phyloP scores from a whole-genome alignment of 92 coral and sea anemone species.

The Phenganax stokvisi region DNA sequence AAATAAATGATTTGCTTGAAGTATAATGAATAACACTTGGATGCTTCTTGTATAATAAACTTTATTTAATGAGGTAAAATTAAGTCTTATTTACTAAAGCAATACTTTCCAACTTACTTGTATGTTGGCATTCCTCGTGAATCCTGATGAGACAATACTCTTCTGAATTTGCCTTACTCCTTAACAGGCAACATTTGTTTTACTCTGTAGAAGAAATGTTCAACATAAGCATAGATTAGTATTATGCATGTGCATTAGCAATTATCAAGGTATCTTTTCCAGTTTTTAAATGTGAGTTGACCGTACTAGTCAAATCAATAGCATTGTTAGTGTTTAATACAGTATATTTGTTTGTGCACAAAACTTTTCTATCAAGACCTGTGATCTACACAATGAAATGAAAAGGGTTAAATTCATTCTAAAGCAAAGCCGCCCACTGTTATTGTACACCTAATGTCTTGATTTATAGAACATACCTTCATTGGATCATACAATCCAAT shows the following conservation, averaged over 20 bases:
- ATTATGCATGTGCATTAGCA: neutral
- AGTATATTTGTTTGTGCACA: too few species aligned
- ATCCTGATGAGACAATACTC: slow-evolving; percentile 23
- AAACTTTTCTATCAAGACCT: too few species aligned
- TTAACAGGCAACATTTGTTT: slow-evolving; percentile 28
- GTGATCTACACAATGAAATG: too few species aligned
- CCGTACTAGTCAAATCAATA: too few species aligned
- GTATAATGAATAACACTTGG: too few species aligned
- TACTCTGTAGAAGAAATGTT: slow-evolving; percentile 18
- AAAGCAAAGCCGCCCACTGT: neutral
- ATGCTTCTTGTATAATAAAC: too few species aligned
- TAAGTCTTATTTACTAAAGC: neutral
- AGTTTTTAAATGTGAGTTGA: too few species aligned
- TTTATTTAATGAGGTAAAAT: too few species aligned
- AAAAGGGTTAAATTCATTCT: too few species aligned
- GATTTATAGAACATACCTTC: neutral
- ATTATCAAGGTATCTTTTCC: neutral
- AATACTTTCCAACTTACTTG: slow-evolving; percentile 22
- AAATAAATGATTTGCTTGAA: too few species aligned
- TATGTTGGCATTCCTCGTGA: slow-evolving; percentile 6
- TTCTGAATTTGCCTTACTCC: slow-evolving; percentile 28
- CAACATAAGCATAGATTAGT: neutral
- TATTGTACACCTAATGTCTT: neutral
- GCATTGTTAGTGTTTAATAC: too few species aligned
- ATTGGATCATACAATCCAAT: slow-evolving; percentile 11